Percentiles rank a stretch among this genome's conserved stretches.
These are phyloP conservation scores for Mastomys coucha DNA, from an alignment of 2,113 vertebrate genomes.

Conservation along the genomic window DNA sequence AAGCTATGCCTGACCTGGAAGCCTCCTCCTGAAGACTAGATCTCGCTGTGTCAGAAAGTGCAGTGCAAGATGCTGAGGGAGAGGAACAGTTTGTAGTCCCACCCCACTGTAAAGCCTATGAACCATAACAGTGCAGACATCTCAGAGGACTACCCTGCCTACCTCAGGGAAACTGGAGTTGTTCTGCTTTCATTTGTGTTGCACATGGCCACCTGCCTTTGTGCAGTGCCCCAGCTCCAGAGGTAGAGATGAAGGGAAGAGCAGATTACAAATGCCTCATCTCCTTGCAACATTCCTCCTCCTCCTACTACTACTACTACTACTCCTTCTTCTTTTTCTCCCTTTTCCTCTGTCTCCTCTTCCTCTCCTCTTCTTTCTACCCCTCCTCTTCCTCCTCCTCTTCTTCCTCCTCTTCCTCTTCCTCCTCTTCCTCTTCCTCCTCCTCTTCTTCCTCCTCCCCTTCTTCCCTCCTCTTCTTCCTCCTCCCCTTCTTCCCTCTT, in stretches of 20 bases:
- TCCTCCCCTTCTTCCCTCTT: too few species aligned
- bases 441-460: too few species aligned
- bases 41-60: neutral
- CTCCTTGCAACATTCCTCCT: too few species aligned
- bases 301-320: too few species aligned
- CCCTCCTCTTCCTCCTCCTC: too few species aligned
- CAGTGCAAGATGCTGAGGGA: neutral
- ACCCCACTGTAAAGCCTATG: neutral
- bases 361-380: too few species aligned
- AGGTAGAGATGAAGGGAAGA: neutral
- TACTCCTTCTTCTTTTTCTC: too few species aligned
- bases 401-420: too few species aligned
- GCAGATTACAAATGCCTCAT: neutral
- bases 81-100: neutral
- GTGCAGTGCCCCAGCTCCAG: neutral
- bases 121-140: neutral
- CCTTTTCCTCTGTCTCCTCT: too few species aligned
- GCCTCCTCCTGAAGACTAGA: neutral
- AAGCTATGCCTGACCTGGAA: neutral
- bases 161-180: neutral
- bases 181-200: neutral
- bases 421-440: too few species aligned
- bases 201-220: neutral
- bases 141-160: neutral
- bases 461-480: too few species aligned